Base-by-base conservation (phyloP, 2,797 vertebrate genomes). In the Otolemur crassicaudatus region DNA sequence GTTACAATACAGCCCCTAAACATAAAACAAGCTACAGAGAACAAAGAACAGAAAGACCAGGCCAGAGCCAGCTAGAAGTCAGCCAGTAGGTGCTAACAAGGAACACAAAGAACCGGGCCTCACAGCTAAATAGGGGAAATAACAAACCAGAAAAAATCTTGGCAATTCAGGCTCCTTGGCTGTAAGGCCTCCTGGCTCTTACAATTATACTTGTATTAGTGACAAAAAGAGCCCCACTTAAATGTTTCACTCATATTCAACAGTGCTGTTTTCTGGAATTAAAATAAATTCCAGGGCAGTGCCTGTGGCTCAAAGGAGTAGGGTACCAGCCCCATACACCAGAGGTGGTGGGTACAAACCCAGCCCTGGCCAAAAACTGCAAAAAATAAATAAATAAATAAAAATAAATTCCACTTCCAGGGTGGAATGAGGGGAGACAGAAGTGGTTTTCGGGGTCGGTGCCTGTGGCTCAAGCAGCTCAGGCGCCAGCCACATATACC, bases 1-100 rank as follows among this genome's bases (percentile, higher is more conserved):
- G 56, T 84, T 82, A 87, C 75, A 69, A 60, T 16, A 81, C 43
- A 79, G 67, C 60, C 72, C 29, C 19, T 80, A 87, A 90, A 12
- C 20, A 94, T 77, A 87, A 87, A 88, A 73, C 73, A 77, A 67
- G 69, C 43, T 86, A 27, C 53, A 34, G 3, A 76, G n/a, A 95
- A 91, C 37, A 53, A 90, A 79, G 9, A 53, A 8, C 25, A 76
- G 43, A 91, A 87, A 65, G 16, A 94, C 34, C 63, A 87, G 70
- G 46, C 16, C 34, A 80, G 4, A 25, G 85, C 14, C 73, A 90
- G 43, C 3, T 76, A 37, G 2, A 40, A 92, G 22, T 73, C 73
- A 75, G 13, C 27, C 65, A 85, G 14, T 10, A 85, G 49, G 12
- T 84, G 10, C 61, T 76, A 49, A 76, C 0, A 70, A 16, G 29